Percentiles rank a stretch among this genome's conserved stretches.
These are phyloP conservation scores for Amphimallon solstitiale DNA, from an alignment of 2,888 invertebrate genomes.

Conservation along the genomic window DNA sequence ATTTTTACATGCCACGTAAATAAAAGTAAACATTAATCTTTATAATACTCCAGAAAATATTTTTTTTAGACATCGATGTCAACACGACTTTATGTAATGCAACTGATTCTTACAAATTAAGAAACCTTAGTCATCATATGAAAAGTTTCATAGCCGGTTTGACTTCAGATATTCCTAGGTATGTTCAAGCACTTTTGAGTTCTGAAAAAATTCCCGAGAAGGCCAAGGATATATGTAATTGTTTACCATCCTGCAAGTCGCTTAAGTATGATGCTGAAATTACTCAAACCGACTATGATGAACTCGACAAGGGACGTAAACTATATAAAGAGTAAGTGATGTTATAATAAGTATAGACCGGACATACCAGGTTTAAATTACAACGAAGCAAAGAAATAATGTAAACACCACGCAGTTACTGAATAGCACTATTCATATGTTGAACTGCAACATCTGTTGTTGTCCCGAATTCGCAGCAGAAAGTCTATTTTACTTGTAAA, in stretches of 20 bases:
- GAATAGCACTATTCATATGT: too few relatives aligned
- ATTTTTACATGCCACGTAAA: constrained; percentile 73
- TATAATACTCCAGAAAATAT: not conserved
- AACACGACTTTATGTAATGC: not conserved
- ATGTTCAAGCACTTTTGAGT: constrained; percentile 35
- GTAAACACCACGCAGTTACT: too few relatives aligned
- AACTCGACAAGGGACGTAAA: not conserved
- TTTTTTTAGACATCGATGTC: not conserved
- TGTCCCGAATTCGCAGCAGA: too few relatives aligned
- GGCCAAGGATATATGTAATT: constrained; percentile 62
- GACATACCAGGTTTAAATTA: too few relatives aligned
- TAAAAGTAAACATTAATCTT: not conserved
- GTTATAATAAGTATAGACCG: too few relatives aligned
- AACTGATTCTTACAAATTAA: not conserved
- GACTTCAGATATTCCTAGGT: constrained; percentile 13
- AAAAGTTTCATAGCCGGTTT: not conserved
- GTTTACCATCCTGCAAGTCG: constrained; percentile 74
- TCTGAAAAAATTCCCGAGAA: constrained; percentile 22
- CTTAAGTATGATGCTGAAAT: constrained; percentile 78
- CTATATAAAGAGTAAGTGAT: not conserved
- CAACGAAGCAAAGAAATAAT: too few relatives aligned
- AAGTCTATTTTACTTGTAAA: too few relatives aligned
- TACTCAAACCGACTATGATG: constrained; percentile 69
- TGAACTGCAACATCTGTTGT: too few relatives aligned
- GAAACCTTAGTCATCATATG: not conserved